Conservation (phyloP, 2,888 invertebrate genomes). For the Drosophila formosana region DNA sequence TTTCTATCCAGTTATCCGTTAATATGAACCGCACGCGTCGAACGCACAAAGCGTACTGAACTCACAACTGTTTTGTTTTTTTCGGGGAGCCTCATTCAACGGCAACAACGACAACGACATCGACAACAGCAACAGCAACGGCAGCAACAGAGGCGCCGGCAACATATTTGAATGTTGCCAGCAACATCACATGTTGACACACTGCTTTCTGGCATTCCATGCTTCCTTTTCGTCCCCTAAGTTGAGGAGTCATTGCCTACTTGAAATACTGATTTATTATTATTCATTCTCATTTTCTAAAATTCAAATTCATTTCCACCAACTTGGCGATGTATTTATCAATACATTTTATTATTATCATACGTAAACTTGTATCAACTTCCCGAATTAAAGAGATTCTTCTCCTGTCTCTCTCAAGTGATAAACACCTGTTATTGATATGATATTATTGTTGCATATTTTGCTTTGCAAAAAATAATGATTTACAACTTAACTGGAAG, state of each 20-base stretch:
- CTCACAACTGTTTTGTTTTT: slow-evolving; percentile 53
- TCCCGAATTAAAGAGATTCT: too few species aligned
- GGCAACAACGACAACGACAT: slow-evolving; percentile 26
- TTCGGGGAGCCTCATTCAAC: slow-evolving; percentile 65
- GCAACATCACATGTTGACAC: slow-evolving; percentile 65
- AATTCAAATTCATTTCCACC: too few species aligned
- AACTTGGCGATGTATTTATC: too few species aligned
- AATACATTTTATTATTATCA: too few species aligned
- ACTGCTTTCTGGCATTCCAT: neutral
- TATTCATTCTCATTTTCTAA: too few species aligned
- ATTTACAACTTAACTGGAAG: too few species aligned
- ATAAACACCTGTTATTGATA: too few species aligned
- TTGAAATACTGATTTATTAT: neutral
- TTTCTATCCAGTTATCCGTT: slow-evolving; percentile 52
- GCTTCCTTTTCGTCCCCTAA: neutral
- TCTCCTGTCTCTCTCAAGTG: too few species aligned
- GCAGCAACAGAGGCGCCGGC: slow-evolving; percentile 29
- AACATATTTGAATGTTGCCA: slow-evolving; percentile 52
- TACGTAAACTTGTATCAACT: too few species aligned
- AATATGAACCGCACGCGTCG: slow-evolving; percentile 79
- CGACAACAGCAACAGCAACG: slow-evolving; percentile 30
- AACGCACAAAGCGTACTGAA: slow-evolving; percentile 84
- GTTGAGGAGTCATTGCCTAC: neutral
- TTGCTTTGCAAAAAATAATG: too few species aligned
- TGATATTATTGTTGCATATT: too few species aligned